Evolutionary conservation across 2,888 invertebrate species (phyloP), one percentile per base, ranked within the genome.

Genomic region (Sphinx pinastri): DNA sequence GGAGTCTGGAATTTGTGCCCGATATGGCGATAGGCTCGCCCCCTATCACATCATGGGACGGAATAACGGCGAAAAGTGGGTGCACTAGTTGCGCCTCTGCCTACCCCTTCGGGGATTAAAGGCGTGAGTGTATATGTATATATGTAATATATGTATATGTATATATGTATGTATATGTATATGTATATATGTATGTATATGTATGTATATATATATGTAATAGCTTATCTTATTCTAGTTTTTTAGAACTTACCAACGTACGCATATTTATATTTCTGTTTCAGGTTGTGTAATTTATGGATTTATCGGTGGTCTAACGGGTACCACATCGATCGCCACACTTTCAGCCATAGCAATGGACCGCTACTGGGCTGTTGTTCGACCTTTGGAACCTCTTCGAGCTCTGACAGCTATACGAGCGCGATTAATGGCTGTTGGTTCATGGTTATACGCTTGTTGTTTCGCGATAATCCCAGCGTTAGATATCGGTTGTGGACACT

Each of bases 281-380:
- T 19, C 88, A 97, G 97, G 96, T 70, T 98, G 98, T 84, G 95
- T 96, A 72, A 84, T 97, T 16, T 98, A 97, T 83, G 98, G 97
- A 54, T 97, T 98, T 81, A 74, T 97, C 38, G 98, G 98, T 0
- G 98, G 97, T 2, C 87, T 98, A 67, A 97, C 97, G 25, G 98
- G 98, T 60, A 96, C 97, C 12, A 96, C 96, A 68, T 97, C 98
- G 11, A 98, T 98, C 76, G 96, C 96, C 77, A 97, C 97, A 0
- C 92, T 98, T 72, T 96, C 97, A 2, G 96, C 97, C 58, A 98
- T 98, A 74, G 96, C 98, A 0, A 83, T 97, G 73, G 98, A 98
- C 89, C 95, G 98, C 38, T 98, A 97, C 89, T 95, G 96, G 92
- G 98, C 97, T 16, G 97, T 98, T 68, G 96, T 97, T 14, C 96